Evolutionary conservation across 2,888 invertebrate genomes (phyloP).

Genomic region (Argynnis bischoffii): DNA sequence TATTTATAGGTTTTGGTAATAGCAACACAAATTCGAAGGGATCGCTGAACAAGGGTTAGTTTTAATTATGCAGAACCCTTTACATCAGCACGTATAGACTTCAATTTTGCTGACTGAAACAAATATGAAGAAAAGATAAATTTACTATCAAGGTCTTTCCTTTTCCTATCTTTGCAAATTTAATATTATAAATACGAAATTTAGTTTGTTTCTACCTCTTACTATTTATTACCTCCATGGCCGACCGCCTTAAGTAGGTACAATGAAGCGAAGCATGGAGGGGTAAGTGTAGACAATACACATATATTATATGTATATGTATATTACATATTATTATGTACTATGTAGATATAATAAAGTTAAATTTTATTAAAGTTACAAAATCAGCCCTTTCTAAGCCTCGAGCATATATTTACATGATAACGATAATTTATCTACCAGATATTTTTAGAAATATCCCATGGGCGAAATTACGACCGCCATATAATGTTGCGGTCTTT

Average conservation of each 20-base stretch:
- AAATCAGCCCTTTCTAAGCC: not conserved
- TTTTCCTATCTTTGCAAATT: too few species aligned
- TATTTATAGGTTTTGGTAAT: not conserved
- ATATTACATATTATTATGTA: too few species aligned
- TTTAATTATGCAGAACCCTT: conserved; percentile 22
- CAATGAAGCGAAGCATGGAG: too few species aligned
- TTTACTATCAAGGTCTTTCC: not conserved
- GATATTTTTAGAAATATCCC: conserved; percentile 21
- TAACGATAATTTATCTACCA: conserved; percentile 26
- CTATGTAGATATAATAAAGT: too few species aligned
- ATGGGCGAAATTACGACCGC: conserved; percentile 10
- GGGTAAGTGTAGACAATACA: too few species aligned
- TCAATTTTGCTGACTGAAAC: conserved; percentile 14
- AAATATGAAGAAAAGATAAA: conserved; percentile 14
- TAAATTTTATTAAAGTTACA: too few species aligned
- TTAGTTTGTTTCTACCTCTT: too few species aligned
- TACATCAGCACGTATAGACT: conserved; percentile 15
- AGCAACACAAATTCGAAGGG: conserved; percentile 10
- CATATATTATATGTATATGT: too few species aligned
- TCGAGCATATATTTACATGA: conserved; percentile 25
- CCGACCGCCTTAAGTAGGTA: too few species aligned
- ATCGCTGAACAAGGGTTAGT: conserved; percentile 17
- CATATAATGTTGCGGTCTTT: conserved; percentile 20
- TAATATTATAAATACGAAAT: too few species aligned
- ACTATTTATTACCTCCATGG: too few species aligned